Percentiles rank a stretch among this genome's conserved stretches.
phyloP scores from a whole-genome alignment of 2,797 vertebrate genomes.

The Podargus strigoides region DNA sequence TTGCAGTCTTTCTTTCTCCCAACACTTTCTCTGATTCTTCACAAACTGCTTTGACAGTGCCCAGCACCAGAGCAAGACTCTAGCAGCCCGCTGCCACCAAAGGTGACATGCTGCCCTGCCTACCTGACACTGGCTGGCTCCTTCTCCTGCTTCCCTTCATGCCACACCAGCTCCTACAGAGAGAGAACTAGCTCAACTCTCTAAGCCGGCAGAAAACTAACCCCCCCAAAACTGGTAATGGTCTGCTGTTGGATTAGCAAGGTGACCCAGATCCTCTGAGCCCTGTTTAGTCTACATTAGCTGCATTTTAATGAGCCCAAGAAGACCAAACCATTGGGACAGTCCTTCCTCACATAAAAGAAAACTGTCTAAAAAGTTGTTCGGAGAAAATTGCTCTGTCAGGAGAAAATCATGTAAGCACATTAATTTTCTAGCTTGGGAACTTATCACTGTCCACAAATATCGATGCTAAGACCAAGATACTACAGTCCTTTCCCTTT shows the following conservation, averaged over 20 bases:
- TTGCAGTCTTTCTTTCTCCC: not conserved
- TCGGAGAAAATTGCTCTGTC: not conserved
- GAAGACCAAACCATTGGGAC: not conserved
- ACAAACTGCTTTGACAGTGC: not conserved
- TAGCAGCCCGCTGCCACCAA: not conserved
- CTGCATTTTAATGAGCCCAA: not conserved
- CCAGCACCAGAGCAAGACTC: not conserved
- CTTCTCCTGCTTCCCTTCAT: not conserved
- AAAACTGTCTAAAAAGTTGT: not conserved
- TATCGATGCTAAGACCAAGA: not conserved
- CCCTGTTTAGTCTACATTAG: not conserved
- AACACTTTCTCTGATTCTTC: not conserved
- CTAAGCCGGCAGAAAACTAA: not conserved
- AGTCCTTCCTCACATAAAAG: not conserved
- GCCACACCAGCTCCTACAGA: not conserved
- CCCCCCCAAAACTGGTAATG: not conserved
- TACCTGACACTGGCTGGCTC: accelerated
- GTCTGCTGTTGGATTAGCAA: not conserved
- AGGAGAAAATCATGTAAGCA: not conserved
- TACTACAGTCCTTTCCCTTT: not conserved
- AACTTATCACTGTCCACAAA: not conserved
- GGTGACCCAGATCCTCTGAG: not conserved
- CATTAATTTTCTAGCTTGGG: not conserved
- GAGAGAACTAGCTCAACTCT: not conserved
- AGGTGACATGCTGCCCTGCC: not conserved